A percentile compares a stretch with the other conserved stretches of the same genome.
Evolutionary conservation across 2,113 vertebrate species (phyloP).

Genomic region (Atherinomorus stipes): DNA sequence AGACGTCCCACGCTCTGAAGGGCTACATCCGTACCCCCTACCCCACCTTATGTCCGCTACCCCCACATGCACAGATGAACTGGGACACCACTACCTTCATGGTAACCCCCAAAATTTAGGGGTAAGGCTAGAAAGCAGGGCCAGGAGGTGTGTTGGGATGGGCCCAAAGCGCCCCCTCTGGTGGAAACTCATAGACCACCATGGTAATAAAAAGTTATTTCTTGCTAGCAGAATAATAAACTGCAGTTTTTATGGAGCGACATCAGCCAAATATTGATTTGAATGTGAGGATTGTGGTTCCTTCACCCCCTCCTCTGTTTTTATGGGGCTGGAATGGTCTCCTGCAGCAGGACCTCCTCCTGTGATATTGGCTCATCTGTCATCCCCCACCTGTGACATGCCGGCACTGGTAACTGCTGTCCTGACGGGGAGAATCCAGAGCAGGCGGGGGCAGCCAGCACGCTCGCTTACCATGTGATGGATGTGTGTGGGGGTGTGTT

Average conservation of each 20-base stretch:
- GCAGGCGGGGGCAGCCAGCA: slow-evolving; percentile 26
- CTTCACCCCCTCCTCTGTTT: slow-evolving; percentile 24
- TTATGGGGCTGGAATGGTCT: slow-evolving; percentile 48
- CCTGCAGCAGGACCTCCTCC: slow-evolving; percentile 5
- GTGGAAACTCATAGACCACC: too few relatives aligned
- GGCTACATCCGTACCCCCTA: too few relatives aligned
- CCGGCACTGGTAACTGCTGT: slow-evolving; percentile 10
- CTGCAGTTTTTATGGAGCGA: slow-evolving; percentile 1
- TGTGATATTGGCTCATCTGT: slow-evolving; percentile 48
- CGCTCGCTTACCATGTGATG: slow-evolving; percentile 53
- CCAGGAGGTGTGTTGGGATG: too few relatives aligned
- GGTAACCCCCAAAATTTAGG: too few relatives aligned
- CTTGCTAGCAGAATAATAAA: neutral
- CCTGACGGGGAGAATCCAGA: slow-evolving; percentile 23
- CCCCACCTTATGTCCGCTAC: too few relatives aligned
- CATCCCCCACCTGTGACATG: slow-evolving; percentile 50
- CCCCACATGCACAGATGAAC: too few relatives aligned
- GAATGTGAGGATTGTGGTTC: slow-evolving; percentile 29
- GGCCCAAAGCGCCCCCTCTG: too few relatives aligned
- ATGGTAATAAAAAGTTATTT: slow-evolving; percentile 2
- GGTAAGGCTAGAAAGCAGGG: too few relatives aligned
- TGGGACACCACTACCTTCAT: too few relatives aligned
- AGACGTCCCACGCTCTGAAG: too few relatives aligned
- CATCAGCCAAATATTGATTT: slow-evolving; percentile 47
- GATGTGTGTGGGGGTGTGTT: slow-evolving; percentile 52